These are phyloP conservation scores for Urosaurus nigricauda DNA, from an alignment of 2,797 vertebrate genomes.

Conservation along the genomic window DNA sequence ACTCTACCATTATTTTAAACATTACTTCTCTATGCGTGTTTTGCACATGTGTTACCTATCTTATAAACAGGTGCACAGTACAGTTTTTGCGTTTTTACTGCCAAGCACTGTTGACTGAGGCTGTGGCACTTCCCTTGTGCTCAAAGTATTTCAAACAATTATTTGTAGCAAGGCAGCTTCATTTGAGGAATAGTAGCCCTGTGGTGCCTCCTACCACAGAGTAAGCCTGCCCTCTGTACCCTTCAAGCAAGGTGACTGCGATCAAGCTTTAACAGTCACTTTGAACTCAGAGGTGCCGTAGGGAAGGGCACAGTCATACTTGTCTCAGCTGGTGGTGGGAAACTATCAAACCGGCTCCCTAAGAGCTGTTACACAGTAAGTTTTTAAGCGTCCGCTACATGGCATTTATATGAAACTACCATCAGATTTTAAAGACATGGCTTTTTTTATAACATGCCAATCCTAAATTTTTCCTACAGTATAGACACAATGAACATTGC, in stretches of 20 bases:
- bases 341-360: neutral
- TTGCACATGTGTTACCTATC: neutral
- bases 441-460: neutral
- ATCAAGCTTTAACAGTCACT: neutral
- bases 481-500: neutral
- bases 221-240: neutral
- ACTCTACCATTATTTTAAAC: neutral
- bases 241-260: neutral
- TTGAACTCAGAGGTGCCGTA: neutral
- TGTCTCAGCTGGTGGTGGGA: neutral
- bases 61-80: neutral
- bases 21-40: neutral
- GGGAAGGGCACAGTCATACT: neutral
- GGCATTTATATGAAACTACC: neutral
- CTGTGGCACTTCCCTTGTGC: neutral
- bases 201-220: no score
- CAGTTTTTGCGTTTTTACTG: neutral
- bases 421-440: neutral
- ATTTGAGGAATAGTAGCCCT: neutral
- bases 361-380: neutral
- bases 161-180: neutral
- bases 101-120: neutral
- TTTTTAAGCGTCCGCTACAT: neutral
- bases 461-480: neutral
- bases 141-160: neutral